Base-by-base conservation (phyloP, 1,140 invertebrate genomes). In the Phenacoccus solenopsis region DNA sequence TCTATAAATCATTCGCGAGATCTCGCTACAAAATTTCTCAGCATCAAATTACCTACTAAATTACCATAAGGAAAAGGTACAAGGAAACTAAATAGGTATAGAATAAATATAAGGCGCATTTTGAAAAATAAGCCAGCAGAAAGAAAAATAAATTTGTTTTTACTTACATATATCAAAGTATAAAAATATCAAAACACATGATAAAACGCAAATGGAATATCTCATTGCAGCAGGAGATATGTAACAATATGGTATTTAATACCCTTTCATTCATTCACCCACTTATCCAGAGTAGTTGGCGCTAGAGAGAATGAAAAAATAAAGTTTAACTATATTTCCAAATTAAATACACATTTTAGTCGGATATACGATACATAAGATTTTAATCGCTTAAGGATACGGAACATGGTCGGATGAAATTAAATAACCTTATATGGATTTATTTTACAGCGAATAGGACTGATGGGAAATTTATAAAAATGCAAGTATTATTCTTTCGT, bases 161-260 rank as follows among this genome's bases (percentile, higher is more conserved):
- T 64, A 64, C 59, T 64, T 64, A 64, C 59, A 64, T 27, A 64
- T 27, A 27, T 64, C 59, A 27, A 64, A 64, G 25, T 64, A 64
- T 64, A 64, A 64, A 64, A 24, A 64, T 64, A 64, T 64, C 59
- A 64, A 64, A 64, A 64, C 59, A 64, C 59, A 64, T 27, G 59
- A 64, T 27, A 64, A 64, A 64, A 64, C 59, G 59, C 59, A 64
- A 64, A 64, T 64, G 59, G 59, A 64, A 25, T 64, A 64, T 64
- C 59, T 64, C 59, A 64, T 64, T 64, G 10, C 21, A 20, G 59
- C 59, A 64, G 59, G 20, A 24, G 59, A 64, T 25, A 64, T 24
- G 59, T 27, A 27, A 64, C 59, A 16, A 13, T 64, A 64, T 9
- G 59, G 59, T 64, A 64, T 64, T 20, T 64, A 64, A 64, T 64